Evolutionary conservation across 1,140 invertebrate genomes (phyloP), one percentile per base, ranked within the genome.

Genomic region (Sweltsa coloradensis): DNA sequence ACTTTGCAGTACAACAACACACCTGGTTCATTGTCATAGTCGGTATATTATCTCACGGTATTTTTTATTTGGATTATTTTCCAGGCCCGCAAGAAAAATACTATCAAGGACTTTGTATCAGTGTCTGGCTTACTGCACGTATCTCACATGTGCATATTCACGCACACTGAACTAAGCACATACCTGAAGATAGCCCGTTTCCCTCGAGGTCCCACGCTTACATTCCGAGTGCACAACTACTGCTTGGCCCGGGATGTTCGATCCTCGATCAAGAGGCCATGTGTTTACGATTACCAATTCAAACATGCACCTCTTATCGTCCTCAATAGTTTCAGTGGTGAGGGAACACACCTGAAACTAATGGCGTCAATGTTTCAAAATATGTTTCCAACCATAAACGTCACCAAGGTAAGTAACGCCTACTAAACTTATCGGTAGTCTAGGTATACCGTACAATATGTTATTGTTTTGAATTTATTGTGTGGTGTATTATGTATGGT

Each of bases 321-420:
- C 36, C 75, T 98, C 61, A 98, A 97, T 64, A 91, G 89, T 63
- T 97, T 99, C 59, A 83, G 76, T 45, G 82, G 84, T 0, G 85
- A 88, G 64, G 83, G 83, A 34, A 77, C 84, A 65, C 87, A 97
- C 52, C 68, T 94, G 48, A 92, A 96, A 58, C 65, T 99, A 2
- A 91, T 97, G 78, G 78, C 91, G 7, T 83, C 87, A 4, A 95
- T 89, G 71, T 96, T 97, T 61, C 93, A 97, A 71, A 97, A 97
- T 61, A 94, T 98, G 90, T 97, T 98, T 65, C 96, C 95, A 0
- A 83, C 88, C 0, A 92, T 98, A 39, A 97, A 97, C 68, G 75
- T 98, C 43, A 87, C 87, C 23, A 90, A 73, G 57, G 83, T 71
- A 76, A 70, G 65, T 68, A 50, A 31, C n/a, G n/a, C n/a, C n/a